phyloP scores from a whole-genome alignment of 2,888 invertebrate species.

The Tenthredo notha region DNA sequence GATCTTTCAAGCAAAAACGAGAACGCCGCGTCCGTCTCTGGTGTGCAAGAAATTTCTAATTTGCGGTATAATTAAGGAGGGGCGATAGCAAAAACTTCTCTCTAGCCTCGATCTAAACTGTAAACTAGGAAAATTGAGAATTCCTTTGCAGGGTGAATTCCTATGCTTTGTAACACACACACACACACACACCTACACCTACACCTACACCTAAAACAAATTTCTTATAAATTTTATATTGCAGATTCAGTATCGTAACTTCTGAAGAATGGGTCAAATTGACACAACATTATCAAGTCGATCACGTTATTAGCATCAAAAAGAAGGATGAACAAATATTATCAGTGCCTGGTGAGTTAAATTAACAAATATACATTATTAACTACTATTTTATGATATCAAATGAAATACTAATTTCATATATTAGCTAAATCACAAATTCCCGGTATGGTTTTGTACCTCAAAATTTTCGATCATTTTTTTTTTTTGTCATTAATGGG shows the following conservation, averaged over 20 bases:
- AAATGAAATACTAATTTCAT: neutral
- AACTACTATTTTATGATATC: neutral
- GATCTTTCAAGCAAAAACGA: constrained; percentile 59
- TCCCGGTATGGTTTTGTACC: too few species aligned
- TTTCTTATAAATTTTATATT: constrained; percentile 50
- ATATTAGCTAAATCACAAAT: too few species aligned
- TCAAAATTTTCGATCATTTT: too few species aligned
- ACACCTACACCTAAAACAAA: neutral
- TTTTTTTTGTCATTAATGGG: too few species aligned
- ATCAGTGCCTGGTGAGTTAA: constrained; percentile 68
- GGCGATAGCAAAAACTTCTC: constrained; percentile 70
- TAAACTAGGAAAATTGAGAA: constrained; percentile 51
- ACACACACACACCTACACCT: too few species aligned
- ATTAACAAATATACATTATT: neutral
- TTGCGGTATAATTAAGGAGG: constrained; percentile 78
- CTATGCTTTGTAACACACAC: neutral
- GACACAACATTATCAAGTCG: constrained; percentile 70
- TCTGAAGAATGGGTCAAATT: constrained; percentile 73
- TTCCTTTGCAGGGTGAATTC: constrained; percentile 45
- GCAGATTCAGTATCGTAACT: constrained; percentile 69
- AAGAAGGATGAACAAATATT: constrained; percentile 60
- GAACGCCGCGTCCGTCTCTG: constrained; percentile 55
- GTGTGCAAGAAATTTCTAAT: constrained; percentile 76
- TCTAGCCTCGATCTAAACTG: constrained; percentile 46
- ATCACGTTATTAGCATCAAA: constrained; percentile 68